Percentiles rank a stretch among this genome's conserved stretches.
phyloP scores from a whole-genome alignment of 2,797 vertebrate genomes.

The Gymnoscopelus braueri region DNA sequence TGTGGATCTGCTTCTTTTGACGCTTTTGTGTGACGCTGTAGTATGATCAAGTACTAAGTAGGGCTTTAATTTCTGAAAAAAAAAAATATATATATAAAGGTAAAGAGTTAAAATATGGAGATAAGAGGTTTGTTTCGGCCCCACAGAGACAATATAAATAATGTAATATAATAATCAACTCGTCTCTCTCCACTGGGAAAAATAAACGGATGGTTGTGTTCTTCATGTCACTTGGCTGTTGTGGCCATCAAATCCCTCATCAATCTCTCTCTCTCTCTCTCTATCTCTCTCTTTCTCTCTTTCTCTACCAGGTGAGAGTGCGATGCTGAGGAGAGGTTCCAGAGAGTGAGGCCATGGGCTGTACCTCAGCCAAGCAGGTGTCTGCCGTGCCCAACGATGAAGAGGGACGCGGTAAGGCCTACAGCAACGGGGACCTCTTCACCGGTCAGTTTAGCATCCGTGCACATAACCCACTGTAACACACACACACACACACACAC shows the following conservation, averaged over 20 bases:
- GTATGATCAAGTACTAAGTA: too few relatives aligned
- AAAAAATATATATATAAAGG: too few relatives aligned
- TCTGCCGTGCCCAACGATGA: slow-evolving; percentile 98
- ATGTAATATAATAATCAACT: background rate
- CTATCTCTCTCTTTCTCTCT: background rate
- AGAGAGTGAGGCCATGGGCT: slow-evolving; percentile 97
- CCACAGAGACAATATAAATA: too few relatives aligned
- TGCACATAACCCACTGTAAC: slow-evolving; percentile 33
- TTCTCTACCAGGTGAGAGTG: slow-evolving; percentile 74
- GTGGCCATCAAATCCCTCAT: background rate
- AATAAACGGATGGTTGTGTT: too few relatives aligned
- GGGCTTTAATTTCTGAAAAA: too few relatives aligned
- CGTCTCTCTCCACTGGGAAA: too few relatives aligned
- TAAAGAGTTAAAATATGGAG: too few relatives aligned
- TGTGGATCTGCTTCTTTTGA: too few relatives aligned
- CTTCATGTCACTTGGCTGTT: too few relatives aligned
- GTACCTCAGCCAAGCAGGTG: slow-evolving; percentile 99
- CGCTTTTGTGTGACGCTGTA: too few relatives aligned
- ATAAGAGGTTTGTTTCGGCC: too few relatives aligned
- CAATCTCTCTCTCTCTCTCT: background rate
- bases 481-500: background rate
- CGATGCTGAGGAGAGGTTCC: slow-evolving; percentile 76
- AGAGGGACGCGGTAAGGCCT: slow-evolving; percentile 97
- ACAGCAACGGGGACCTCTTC: slow-evolving; percentile 98
- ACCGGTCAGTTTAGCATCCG: slow-evolving; percentile 84